Conservation (phyloP, 30 jellyfish, hydroid and myxozoan genomes). For the Morbakka virulenta region DNA sequence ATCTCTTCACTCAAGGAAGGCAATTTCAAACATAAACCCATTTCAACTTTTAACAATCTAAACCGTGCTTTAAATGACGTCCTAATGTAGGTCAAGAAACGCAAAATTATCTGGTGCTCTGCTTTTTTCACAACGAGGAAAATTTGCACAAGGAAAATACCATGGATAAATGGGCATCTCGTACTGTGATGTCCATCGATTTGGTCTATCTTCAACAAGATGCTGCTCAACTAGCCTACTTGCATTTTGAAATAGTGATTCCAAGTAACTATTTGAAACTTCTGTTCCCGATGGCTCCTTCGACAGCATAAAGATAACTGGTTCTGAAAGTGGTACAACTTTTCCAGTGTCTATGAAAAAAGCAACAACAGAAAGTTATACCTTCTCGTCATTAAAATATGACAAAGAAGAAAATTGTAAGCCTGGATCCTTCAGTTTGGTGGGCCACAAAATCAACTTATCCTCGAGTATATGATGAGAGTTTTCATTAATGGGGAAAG, state of each 20-base stretch:
- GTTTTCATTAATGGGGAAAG: too few relatives aligned
- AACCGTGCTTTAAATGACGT: too few relatives aligned
- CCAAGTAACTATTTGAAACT: constrained; percentile 5
- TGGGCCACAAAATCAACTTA: too few relatives aligned
- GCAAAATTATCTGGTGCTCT: not conserved
- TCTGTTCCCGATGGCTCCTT: not conserved
- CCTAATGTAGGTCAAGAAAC: constrained; percentile 1
- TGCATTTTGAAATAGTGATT: constrained; percentile 33
- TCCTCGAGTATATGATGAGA: too few relatives aligned
- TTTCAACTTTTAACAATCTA: too few relatives aligned
- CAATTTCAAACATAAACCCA: too few relatives aligned
- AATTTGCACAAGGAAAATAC: constrained; percentile 79
- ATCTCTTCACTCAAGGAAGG: too few relatives aligned
- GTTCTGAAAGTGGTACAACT: not conserved
- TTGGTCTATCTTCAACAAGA: constrained; percentile 17
- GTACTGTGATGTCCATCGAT: constrained; percentile 78
- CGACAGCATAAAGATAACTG: not conserved
- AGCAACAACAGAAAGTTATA: too few relatives aligned
- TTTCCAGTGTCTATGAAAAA: constrained; percentile 2
- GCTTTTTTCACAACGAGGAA: constrained; percentile 55
- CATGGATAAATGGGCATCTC: constrained; percentile 90
- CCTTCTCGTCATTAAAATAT: too few relatives aligned
- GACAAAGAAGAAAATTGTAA: too few relatives aligned
- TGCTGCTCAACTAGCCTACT: not conserved
- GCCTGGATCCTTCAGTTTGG: too few relatives aligned